Evolutionary conservation across 2,888 invertebrate species (phyloP).

Genomic region (Drosophila yooni): DNA sequence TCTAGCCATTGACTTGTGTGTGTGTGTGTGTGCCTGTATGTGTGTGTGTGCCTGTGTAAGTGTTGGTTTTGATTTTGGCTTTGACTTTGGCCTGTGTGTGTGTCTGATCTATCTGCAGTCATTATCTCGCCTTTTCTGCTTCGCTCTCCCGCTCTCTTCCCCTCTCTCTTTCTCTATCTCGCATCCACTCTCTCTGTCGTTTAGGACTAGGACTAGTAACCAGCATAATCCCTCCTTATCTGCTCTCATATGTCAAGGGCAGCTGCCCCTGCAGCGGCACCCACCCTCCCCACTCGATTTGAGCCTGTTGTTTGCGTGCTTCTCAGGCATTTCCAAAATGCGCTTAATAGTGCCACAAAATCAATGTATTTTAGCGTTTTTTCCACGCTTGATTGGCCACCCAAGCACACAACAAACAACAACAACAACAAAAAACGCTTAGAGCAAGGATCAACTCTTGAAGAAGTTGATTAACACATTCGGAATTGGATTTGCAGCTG

Average conservation of each 20-base stretch:
- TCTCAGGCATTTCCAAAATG: slow-evolving; percentile 59
- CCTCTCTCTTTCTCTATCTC: not conserved
- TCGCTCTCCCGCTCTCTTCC: not conserved
- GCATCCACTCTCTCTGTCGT: slow-evolving; percentile 1
- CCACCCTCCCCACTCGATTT: not conserved
- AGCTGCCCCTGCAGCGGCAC: slow-evolving; percentile 16
- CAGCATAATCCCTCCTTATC: slow-evolving; percentile 49
- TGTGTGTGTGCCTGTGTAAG: not conserved
- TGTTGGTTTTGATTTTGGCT: slow-evolving; percentile 11
- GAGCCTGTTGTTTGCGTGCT: slow-evolving; percentile 63
- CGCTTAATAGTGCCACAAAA: slow-evolving; percentile 78
- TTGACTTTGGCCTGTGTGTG: slow-evolving; percentile 15
- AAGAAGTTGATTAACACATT: slow-evolving; percentile 66
- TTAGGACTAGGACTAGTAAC: slow-evolving; percentile 21
- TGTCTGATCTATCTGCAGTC: slow-evolving; percentile 53
- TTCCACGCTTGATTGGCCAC: slow-evolving; percentile 63
- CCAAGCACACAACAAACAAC: not conserved
- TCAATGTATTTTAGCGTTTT: slow-evolving; percentile 77
- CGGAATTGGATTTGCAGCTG: slow-evolving; percentile 32
- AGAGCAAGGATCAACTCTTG: slow-evolving; percentile 21
- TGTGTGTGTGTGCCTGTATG: not conserved
- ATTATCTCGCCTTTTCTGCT: slow-evolving; percentile 48
- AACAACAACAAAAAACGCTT: not conserved
- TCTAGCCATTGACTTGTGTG: slow-evolving; percentile 44
- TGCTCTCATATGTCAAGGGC: slow-evolving; percentile 64